Evolutionary conservation across 1,140 invertebrate species (phyloP), one percentile per base, ranked within the genome.

Genomic region (Dolichoris vasculosae): DNA sequence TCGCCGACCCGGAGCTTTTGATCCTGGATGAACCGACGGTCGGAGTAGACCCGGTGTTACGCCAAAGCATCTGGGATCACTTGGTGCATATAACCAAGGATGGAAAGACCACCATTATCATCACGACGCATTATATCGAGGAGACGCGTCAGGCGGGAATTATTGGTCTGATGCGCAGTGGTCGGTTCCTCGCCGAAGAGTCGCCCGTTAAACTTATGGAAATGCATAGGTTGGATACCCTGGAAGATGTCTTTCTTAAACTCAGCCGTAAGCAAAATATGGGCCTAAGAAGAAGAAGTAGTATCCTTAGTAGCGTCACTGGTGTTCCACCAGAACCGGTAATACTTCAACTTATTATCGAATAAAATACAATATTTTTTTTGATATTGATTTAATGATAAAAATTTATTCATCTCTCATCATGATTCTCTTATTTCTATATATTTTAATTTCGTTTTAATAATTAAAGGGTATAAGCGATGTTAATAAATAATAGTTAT

Each of bases 51-150:
- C 98, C 98, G 1, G 95, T 99, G 7, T 93, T 99, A 2, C 95
- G 98, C 88, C 97, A 98, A 91, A 96, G 96, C 89, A 99, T 99
- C 87, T 99, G 98, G 98, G 97, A 98, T 89, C 97, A 99, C 94
- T 92, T 99, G 86, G 96, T 98, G 26, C 95, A 97, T 20, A 96
- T 99, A 59, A 97, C 97, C 0, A 96, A 96, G 91, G 96, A 95
- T 88, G 95, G 96, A n/a, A 95, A 95, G 85, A 98, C 96, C 35
- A 99, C 98, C 17, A 97, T 99, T 55, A 98, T 99, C 84, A 98
- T 99, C 83, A 99, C 98, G 1, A 99, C 98, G 20, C 98, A 99
- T 94, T 99, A 99, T 90, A 99, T 99, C 85, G 98, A 99, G 91
- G 98, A 99, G 92, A 98, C 98, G 3, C 95, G 97, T 86, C 97